A percentile compares a stretch with the other conserved stretches of the same genome.
phyloP scores from a whole-genome alignment of 2,113 vertebrate genomes.

The Meleagris gallopavo region DNA sequence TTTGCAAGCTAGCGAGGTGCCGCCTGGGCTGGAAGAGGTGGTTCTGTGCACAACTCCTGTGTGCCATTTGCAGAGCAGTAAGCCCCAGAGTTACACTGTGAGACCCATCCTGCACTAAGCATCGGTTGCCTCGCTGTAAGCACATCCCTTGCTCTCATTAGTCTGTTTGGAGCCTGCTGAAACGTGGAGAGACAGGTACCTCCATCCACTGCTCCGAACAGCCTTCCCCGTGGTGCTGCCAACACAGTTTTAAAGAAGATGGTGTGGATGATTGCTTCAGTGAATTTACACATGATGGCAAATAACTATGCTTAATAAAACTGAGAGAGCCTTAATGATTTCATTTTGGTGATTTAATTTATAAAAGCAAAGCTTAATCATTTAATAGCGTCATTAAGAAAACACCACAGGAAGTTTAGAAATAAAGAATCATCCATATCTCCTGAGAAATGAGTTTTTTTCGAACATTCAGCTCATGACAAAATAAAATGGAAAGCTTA shows the following conservation, averaged over 20 bases:
- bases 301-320: constrained; percentile 71
- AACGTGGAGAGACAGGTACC: neutral
- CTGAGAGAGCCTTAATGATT: constrained; percentile 37
- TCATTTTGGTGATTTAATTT: constrained; percentile 72
- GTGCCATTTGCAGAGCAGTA: neutral
- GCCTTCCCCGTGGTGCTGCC: neutral
- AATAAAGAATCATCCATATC: constrained; percentile 60
- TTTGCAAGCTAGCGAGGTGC: neutral
- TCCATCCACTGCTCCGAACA: constrained; percentile 37
- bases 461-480: constrained; percentile 24
- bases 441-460: constrained; percentile 70
- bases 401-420: constrained; percentile 65
- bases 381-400: constrained; percentile 72
- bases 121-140: neutral
- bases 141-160: neutral
- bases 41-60: neutral
- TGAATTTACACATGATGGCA: constrained; percentile 66
- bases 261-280: constrained; percentile 63
- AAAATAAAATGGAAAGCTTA: constrained; percentile 67
- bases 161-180: neutral
- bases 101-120: neutral
- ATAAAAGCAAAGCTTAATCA: constrained; percentile 68
- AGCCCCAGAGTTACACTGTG: neutral
- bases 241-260: constrained; percentile 43
- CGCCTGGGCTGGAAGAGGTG: neutral